A percentile compares a stretch with the other conserved stretches of the same genome.
These are phyloP conservation scores for Ictalurus punctatus DNA, from an alignment of 2,113 vertebrate species.

Conservation along the genomic window DNA sequence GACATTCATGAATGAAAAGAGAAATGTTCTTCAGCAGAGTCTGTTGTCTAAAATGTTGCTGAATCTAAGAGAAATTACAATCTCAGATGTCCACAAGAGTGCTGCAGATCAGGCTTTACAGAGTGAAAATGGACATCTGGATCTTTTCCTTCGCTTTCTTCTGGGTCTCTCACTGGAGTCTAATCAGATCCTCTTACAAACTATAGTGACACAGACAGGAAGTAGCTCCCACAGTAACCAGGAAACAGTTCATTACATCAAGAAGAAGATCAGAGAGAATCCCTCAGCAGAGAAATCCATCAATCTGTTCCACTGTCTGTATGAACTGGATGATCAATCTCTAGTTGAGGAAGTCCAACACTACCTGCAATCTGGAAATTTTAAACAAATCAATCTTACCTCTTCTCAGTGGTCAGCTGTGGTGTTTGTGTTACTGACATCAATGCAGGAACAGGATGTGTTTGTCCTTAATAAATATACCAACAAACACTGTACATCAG, in stretches of 20 bases:
- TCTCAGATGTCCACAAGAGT: neutral
- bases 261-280: neutral
- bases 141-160: neutral
- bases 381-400: neutral
- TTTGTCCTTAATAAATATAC: neutral
- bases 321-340: conserved; percentile 5
- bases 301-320: neutral
- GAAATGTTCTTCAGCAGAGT: too few species aligned
- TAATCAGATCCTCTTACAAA: conserved; percentile 4
- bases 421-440: conserved; percentile 3
- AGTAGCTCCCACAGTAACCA: neutral
- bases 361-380: conserved; percentile 6
- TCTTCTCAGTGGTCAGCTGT: neutral
- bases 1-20: too few species aligned
- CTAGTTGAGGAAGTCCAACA: neutral
- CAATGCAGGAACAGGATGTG: neutral
- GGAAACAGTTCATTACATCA: conserved; percentile 2
- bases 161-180: neutral
- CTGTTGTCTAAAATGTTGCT: too few species aligned
- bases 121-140: neutral
- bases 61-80: too few species aligned
- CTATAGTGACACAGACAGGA: neutral
- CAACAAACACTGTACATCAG: neutral
- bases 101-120: neutral
- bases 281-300: conserved; percentile 1